Percentiles rank a stretch among this genome's conserved stretches.
Evolutionary conservation across 2,797 vertebrate genomes (phyloP).

Genomic region (Aulostomus chinensis): DNA sequence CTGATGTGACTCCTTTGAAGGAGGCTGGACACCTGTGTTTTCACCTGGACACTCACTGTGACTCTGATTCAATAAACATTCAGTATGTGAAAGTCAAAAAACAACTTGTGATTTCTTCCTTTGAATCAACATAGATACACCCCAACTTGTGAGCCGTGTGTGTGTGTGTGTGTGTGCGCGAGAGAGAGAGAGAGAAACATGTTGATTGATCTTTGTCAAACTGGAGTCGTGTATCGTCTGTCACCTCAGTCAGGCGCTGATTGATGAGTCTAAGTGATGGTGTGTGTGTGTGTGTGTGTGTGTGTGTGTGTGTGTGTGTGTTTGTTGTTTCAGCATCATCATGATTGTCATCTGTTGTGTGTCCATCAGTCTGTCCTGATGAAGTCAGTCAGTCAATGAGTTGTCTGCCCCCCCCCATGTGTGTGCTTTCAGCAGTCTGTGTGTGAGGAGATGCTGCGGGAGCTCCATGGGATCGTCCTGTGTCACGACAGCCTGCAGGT

Average conservation of each 20-base stretch:
- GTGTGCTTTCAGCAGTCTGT: constrained; percentile 87
- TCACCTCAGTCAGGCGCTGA: too few species aligned
- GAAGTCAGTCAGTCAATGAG: constrained; percentile 73
- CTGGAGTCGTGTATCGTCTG: not conserved
- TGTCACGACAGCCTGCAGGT: constrained; percentile 93
- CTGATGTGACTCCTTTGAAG: constrained; percentile 48
- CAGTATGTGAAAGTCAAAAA: constrained; percentile 66
- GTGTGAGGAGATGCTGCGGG: constrained; percentile 96
- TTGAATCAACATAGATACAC: constrained; percentile 16
- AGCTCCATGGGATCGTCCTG: constrained; percentile 93
- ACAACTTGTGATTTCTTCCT: constrained; percentile 69
- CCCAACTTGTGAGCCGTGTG: constrained; percentile 15
- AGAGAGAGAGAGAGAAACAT: too few species aligned
- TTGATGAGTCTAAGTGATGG: not conserved
- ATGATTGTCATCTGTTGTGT: constrained; percentile 25
- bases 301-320: not conserved
- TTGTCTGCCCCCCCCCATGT: constrained; percentile 53
- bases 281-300: not conserved
- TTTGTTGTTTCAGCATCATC: constrained; percentile 8
- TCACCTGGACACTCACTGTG: constrained; percentile 61
- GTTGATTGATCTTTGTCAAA: not conserved
- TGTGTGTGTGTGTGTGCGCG: constrained; percentile 13
- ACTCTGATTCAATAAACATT: constrained; percentile 75
- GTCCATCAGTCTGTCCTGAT: constrained; percentile 48
- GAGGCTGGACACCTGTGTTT: constrained; percentile 40